Conservation (phyloP, 2,888 invertebrate species). For the Ennomos erosarius region DNA sequence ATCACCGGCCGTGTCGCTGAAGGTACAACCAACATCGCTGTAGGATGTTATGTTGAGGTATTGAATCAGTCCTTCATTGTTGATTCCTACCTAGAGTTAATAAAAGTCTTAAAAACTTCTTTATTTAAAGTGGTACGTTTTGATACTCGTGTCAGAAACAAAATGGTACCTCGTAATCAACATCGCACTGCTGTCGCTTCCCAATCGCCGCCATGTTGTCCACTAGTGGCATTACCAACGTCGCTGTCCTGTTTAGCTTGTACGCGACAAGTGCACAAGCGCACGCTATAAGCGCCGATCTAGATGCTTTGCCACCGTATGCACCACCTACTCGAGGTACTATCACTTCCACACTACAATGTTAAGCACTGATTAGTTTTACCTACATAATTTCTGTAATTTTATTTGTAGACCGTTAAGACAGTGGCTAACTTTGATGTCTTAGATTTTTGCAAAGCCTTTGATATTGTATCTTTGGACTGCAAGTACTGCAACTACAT, state of each 20-base stretch:
- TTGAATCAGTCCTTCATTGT: slow-evolving; percentile 83
- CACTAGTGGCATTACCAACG: slow-evolving; percentile 87
- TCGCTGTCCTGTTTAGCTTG: slow-evolving; percentile 85
- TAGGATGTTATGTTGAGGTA: slow-evolving; percentile 77
- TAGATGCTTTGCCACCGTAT: slow-evolving; percentile 91
- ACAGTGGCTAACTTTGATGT: too few species aligned
- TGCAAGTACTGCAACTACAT: too few species aligned
- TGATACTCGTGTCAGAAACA: background rate
- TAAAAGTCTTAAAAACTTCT: too few species aligned
- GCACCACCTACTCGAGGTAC: slow-evolving; percentile 92
- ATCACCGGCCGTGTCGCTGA: slow-evolving; percentile 65
- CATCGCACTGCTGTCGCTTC: slow-evolving; percentile 77
- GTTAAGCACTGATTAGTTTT: background rate
- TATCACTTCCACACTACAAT: slow-evolving; percentile 87
- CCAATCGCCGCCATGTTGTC: slow-evolving; percentile 87
- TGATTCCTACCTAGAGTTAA: slow-evolving; percentile 76
- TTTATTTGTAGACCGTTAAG: too few species aligned
- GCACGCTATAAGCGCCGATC: slow-evolving; percentile 85
- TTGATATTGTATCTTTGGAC: background rate
- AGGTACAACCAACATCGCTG: slow-evolving; percentile 66
- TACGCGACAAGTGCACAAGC: slow-evolving; percentile 89
- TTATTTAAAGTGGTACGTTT: background rate
- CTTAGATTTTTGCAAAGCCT: background rate
- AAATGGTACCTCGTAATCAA: slow-evolving; percentile 80
- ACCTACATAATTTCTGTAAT: too few species aligned